Base-by-base conservation (phyloP, 2,797 vertebrate species). In the Platyrinchus mystaceus region DNA sequence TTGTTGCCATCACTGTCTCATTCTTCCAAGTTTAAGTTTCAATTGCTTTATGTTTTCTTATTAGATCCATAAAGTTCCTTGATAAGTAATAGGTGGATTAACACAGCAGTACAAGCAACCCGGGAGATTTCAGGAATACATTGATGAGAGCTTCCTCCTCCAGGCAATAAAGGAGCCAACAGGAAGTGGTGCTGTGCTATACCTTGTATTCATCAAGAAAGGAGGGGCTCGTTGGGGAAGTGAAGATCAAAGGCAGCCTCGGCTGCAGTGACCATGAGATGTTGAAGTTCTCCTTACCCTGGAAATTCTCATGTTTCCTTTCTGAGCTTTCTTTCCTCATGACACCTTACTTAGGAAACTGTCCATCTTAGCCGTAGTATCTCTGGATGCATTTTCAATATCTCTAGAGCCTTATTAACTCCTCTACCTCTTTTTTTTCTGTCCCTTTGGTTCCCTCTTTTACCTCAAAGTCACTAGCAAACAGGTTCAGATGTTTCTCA, bases 131-230 rank as follows among this genome's bases (percentile, higher is more conserved):
- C 36, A 75, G 46, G 32, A 58, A 20, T 52, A 32, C 17, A 8
- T 0, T 55, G 44, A 19, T 75, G 15, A 63, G 37, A 76, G 68
- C 15, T 82, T 50, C 14, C 24, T 87, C 27, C 46, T 71, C 18
- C 26, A 64, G 36, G n/a, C 1, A 0, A 2, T 2, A 46, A n/a
- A 69, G 47, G 5, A 75, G 9, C 20, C 16, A 52, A 7, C 0
- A 7, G 37, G 55, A 14, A 84, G 34, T 69, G 6, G 5, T 30
- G 30, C 22, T 77, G 2, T 74, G n/a, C 56, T 70, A 12, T 27
- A 87, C 52, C 27, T 70, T 53, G 27, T 20, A 32, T 7, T 69
- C 11, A 6, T 22, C 30, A 58, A 8, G 19, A 58, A 74, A 52
- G 32, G 52, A 84, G 32, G 16, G 13, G 3, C 26, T 50, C 2